Evolutionary conservation across 2,113 vertebrate species (phyloP).

Genomic region (Oryzias melastigma): DNA sequence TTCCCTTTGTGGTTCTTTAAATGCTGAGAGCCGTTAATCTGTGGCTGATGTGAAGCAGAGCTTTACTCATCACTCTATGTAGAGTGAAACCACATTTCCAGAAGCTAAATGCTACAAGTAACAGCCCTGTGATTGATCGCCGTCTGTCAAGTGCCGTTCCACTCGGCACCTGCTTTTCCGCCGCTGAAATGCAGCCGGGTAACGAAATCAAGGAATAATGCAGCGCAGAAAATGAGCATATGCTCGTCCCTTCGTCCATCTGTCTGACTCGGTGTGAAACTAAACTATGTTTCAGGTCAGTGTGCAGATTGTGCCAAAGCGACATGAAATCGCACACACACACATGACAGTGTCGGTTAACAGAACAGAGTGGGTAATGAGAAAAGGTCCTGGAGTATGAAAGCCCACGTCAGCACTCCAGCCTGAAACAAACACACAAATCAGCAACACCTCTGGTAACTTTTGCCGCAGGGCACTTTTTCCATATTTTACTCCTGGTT

Average conservation of each 20-base stretch:
- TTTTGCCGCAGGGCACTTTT: background rate
- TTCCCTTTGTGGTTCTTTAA: too few relatives aligned
- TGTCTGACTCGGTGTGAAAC: constrained; percentile 61
- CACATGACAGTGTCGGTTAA: background rate
- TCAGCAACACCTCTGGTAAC: background rate
- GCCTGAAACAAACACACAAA: constrained; percentile 8
- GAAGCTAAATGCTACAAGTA: background rate
- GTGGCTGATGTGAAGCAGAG: too few relatives aligned
- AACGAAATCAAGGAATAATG: constrained; percentile 29
- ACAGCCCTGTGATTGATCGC: background rate
- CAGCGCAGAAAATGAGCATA: constrained; percentile 54
- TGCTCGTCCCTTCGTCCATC: constrained; percentile 57
- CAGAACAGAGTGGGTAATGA: constrained; percentile 61
- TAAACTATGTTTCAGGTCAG: constrained; percentile 69
- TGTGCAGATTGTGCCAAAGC: constrained; percentile 51
- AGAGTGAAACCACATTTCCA: background rate
- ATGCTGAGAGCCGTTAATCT: too few relatives aligned
- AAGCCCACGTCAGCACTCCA: constrained; percentile 52
- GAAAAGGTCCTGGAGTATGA: constrained; percentile 71
- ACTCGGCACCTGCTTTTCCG: constrained; percentile 20
- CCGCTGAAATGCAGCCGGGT: constrained; percentile 7
- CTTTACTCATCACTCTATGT: background rate
- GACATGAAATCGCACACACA: constrained; percentile 26
- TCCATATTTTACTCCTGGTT: background rate
- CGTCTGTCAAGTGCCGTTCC: background rate